These are phyloP conservation scores for Acanthosepion lycidas DNA, from an alignment of 2,888 invertebrate species.

Conservation along the genomic window DNA sequence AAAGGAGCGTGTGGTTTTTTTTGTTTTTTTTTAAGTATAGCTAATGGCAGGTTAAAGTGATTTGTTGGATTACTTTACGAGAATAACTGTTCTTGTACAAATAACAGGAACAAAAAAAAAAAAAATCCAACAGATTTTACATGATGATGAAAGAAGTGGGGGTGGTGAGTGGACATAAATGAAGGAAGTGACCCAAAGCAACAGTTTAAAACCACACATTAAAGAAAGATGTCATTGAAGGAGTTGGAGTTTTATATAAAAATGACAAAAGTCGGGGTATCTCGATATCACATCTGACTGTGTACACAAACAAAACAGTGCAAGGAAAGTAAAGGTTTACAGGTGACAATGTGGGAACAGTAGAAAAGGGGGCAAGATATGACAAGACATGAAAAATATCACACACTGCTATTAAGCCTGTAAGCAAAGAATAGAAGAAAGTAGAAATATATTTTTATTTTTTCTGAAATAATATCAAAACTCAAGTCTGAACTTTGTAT, in stretches of 20 bases:
- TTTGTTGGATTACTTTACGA: neutral
- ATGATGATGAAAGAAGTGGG: neutral
- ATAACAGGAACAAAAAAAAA: neutral
- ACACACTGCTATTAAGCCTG: neutral
- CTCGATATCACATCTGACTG: constrained; percentile 22
- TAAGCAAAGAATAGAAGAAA: neutral
- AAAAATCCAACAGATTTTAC: neutral
- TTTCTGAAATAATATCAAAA: neutral
- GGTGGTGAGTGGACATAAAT: neutral
- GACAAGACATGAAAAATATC: neutral
- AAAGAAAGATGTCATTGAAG: neutral
- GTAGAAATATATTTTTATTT: neutral
- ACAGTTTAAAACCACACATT: neutral
- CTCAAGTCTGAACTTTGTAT: constrained; percentile 24
- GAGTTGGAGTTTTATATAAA: neutral
- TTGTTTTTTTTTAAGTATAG: neutral
- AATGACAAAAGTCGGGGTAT: neutral
- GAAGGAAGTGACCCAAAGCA: neutral
- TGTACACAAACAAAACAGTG: neutral
- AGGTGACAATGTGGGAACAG: no score
- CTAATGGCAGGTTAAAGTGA: neutral
- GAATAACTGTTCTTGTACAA: neutral
- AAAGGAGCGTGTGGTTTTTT: neutral
- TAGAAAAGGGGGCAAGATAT: neutral
- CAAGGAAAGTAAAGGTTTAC: no score